Evolutionary conservation across 2,797 vertebrate genomes (phyloP), one percentile per base, ranked within the genome.

Genomic region (Diceros bicornis): DNA sequence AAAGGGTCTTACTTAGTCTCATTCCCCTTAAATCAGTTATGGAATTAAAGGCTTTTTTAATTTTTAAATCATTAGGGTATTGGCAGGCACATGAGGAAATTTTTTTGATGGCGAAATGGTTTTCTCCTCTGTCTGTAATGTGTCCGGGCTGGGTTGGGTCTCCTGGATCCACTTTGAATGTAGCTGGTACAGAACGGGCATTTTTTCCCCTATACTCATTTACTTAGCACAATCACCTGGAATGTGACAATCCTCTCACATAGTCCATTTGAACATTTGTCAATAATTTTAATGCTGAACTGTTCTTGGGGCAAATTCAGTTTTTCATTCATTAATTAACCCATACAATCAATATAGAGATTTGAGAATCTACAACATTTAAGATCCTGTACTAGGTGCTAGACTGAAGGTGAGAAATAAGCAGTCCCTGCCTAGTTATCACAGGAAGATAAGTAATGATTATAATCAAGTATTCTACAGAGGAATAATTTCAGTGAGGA

Each of bases 381-480:
- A 57, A 85, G 16, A 1, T 57, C 64, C 21, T 86, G 23, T 52
- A 52, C n/a, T 78, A 34, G 7, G 20, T 85, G n/a, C 25, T 59
- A 68, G 61, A 91, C 14, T 12, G 29, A 69, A 62, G 41, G n/a
- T 69, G 55, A 91, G 41, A 95, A 95, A 29, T 71, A 86, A 86
- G 44, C 21, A 71, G 52, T 59, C 41, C 3, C 6, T 29, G 16
- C 23, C 34, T 72, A 23, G 44, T 55, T 79, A 77, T 69, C 37
- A 90, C 32, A 69, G n/a, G n/a, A 77, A 84, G 50, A 1, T 59
- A 84, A 85, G 16, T 68, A 91, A 85, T 69, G 27, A 85, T 62
- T 89, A 47, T 66, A 77, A 74, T 66, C 16, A 75, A 57, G 86
- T 66, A 75, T 9, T 29, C n/a, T 41, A 44, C 41, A 71, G 44